A percentile compares a stretch with the other conserved stretches of the same genome.
Conservation (phyloP, 2,888 invertebrate genomes). For the Aplocera efformata region DNA sequence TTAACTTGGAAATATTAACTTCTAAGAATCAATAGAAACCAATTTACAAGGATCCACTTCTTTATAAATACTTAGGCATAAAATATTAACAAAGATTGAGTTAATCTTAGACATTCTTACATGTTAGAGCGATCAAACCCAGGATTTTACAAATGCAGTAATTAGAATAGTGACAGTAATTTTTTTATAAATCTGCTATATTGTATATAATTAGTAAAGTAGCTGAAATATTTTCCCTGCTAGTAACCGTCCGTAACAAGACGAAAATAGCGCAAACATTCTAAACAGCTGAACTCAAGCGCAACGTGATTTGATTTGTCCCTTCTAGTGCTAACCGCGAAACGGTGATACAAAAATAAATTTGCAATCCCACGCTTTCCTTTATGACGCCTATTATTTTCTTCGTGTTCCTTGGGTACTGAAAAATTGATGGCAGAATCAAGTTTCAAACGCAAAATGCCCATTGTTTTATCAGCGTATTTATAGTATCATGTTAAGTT, state of each 20-base stretch:
- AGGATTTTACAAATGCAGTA: no score
- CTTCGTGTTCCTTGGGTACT: conserved; percentile 33
- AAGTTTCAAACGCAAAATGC: conserved; percentile 5
- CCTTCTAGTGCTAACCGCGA: conserved; percentile 6
- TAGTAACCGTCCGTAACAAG: not conserved
- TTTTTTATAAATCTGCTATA: no score
- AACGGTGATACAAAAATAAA: conserved; percentile 34
- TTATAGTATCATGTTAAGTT: no score
- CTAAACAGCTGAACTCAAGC: conserved; percentile 5
- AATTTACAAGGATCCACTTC: no score
- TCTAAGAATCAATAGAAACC: no score
- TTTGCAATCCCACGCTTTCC: conserved; percentile 45
- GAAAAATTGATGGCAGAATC: conserved; percentile 16
- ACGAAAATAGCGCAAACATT: conserved; percentile 1
- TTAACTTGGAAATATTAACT: no score
- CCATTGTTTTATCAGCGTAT: conserved; percentile 1
- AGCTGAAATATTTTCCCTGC: not conserved
- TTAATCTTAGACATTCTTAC: no score
- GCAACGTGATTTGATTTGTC: conserved; percentile 9
- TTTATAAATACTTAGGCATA: no score
- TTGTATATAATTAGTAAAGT: no score
- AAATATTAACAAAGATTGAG: no score
- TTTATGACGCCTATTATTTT: conserved; percentile 52
- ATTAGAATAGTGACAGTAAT: no score
- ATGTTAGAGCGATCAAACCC: no score